These are phyloP conservation scores for Anthopleura sola DNA, from an alignment of 64 coral and sea anemone genomes.

Conservation along the genomic window DNA sequence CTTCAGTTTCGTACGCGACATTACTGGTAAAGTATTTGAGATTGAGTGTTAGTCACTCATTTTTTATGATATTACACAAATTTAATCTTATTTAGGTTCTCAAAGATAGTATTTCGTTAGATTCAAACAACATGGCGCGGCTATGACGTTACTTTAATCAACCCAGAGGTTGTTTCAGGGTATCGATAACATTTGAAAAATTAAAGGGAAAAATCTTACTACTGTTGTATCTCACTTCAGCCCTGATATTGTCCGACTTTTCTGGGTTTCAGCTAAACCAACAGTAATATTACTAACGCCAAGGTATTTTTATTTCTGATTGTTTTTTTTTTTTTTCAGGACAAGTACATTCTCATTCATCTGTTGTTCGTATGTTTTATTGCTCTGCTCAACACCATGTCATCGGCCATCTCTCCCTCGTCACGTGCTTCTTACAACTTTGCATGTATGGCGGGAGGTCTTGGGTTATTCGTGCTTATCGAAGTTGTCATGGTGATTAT, in stretches of 20 bases:
- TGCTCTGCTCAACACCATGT: neutral
- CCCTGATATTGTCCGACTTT: no score
- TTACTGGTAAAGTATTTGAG: constrained; percentile 57
- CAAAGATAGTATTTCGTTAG: no score
- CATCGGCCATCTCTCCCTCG: neutral
- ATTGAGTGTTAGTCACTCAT: no score
- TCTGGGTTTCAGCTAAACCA: no score
- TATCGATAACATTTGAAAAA: no score
- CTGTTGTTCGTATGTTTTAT: constrained; percentile 11
- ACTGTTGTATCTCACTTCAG: no score
- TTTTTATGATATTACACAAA: neutral
- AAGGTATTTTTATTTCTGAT: neutral
- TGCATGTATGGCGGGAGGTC: neutral
- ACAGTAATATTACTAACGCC: no score
- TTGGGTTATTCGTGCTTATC: neutral
- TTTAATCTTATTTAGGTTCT: no score
- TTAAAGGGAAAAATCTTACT: no score
- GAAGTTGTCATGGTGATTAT: neutral
- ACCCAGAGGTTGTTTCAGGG: no score
- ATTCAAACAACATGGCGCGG: no score
- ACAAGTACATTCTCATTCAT: constrained; percentile 7
- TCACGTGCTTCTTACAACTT: constrained; percentile 14
- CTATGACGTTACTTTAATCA: no score
- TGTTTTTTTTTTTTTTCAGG: neutral
- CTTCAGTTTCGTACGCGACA: constrained; percentile 74